Percentiles rank a stretch among this genome's conserved stretches.
These are phyloP conservation scores for Stegodyphus dumicola DNA, from an alignment of 1,140 invertebrate species.

Conservation along the genomic window DNA sequence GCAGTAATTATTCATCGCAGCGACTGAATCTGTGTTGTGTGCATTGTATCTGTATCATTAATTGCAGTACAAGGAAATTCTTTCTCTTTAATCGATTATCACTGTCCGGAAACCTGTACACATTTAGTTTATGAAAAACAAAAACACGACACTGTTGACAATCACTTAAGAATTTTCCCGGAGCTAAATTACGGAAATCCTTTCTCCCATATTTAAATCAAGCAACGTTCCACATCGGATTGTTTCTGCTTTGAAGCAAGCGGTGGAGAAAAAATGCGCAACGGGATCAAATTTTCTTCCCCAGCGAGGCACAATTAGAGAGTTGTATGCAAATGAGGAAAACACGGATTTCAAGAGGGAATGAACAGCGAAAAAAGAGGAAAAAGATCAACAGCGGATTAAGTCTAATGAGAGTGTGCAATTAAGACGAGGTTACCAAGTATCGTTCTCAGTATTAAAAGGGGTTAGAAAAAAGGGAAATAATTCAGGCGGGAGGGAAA, in stretches of 20 bases:
- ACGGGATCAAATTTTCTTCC: background rate
- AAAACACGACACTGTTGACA: slow-evolving; percentile 8
- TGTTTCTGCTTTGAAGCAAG: background rate
- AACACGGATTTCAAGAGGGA: background rate
- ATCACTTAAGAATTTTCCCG: slow-evolving; percentile 16
- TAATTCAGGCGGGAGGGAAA: background rate
- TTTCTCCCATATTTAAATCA: slow-evolving; percentile 27
- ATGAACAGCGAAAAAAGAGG: background rate
- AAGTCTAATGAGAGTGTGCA: background rate
- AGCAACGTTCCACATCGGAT: background rate
- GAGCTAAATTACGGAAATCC: slow-evolving; percentile 2
- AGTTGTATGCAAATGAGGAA: background rate
- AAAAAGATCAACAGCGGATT: background rate
- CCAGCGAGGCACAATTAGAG: slow-evolving; percentile 17
- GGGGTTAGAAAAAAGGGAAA: no score
- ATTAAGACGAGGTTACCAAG: background rate
- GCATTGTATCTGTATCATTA: no score
- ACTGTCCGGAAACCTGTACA: no score
- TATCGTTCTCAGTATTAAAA: background rate
- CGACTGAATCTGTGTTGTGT: no score
- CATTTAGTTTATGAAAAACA: no score
- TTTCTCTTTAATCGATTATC: no score
- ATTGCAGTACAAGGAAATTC: no score
- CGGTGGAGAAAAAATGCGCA: background rate
- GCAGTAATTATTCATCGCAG: no score